Evolutionary conservation across 2,888 invertebrate genomes (phyloP), one percentile per base, ranked within the genome.

Genomic region (Embidobia sp.): DNA sequence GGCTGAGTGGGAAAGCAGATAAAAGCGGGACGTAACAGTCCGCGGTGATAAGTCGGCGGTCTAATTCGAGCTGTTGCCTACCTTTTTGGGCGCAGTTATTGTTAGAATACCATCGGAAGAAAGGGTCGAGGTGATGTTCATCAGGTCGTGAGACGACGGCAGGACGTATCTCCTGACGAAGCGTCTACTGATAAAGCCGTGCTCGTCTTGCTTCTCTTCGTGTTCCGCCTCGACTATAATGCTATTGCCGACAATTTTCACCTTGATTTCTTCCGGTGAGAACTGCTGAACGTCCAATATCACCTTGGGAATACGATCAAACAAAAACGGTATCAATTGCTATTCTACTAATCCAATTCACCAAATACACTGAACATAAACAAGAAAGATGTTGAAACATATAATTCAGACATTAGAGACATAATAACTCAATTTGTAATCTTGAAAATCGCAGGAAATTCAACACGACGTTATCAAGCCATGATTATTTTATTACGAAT

Each of bases 171-270:
- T 87, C 42, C 91, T 86, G 44, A 89, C 88, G 81, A 91, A 91
- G 82, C 91, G 90, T 66, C 91, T 84, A 77, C 90, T 89, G 79
- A 91, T 88, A 81, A 85, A 90, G 18, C 91, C 91, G 86, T 90
- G 90, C 76, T 91, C 90, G 81, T 91, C 91, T 72, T 87, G 87
- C 78, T 85, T 89, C 81, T 91, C 91, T 79, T 90, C 90, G 85
- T 91, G 91, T 80, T 90, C 90, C 53, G 90, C 91, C 77, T 91
- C 90, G 35, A 91, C 89, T 26, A 90, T 87, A 42, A 91, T 85
- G 77, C 85, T 84, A 76, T 90, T 89, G 79, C 90, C 90, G 70
- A 86, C 83, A 31, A 90, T 88, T 82, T 91, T 91, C 77, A 91
- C 90, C 33, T 86, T 87, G 76, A 91, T 89, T 80, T 91, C 91